Conservation (phyloP, 1,140 invertebrate species). For the Drosophila pseudoananassae region DNA sequence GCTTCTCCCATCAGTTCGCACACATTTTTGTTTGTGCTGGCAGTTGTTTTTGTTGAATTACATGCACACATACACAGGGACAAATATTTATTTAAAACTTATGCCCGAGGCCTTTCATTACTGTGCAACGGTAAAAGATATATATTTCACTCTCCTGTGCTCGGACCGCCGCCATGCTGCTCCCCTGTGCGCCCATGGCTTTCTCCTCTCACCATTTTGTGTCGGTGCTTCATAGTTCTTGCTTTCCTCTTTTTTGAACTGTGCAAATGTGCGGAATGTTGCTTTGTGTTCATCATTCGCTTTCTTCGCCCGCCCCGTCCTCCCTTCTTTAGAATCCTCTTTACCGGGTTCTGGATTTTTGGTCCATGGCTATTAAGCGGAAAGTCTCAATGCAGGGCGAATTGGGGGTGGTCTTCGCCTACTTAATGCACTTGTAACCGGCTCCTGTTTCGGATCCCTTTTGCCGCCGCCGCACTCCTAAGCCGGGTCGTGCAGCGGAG, state of each 20-base stretch:
- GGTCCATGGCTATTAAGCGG: slow-evolving; percentile 39
- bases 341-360: slow-evolving; percentile 43
- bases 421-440: slow-evolving; percentile 69
- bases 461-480: slow-evolving; percentile 14
- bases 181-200: slow-evolving; percentile 8
- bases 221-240: slow-evolving; percentile 27
- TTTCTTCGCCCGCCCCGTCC: slow-evolving; percentile 22
- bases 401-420: slow-evolving; percentile 32
- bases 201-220: slow-evolving; percentile 25
- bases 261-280: slow-evolving; percentile 70
- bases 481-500: slow-evolving; percentile 64
- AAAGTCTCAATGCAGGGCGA: slow-evolving; percentile 35
- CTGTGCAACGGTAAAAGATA: slow-evolving; percentile 64
- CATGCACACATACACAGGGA: slow-evolving; percentile 68
- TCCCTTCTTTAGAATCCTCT: neutral
- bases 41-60: slow-evolving; percentile 76
- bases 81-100: slow-evolving; percentile 83
- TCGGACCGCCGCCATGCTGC: slow-evolving; percentile 22
- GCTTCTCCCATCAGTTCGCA: slow-evolving; percentile 40
- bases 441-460: slow-evolving; percentile 34
- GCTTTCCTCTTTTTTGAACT: slow-evolving; percentile 42
- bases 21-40: slow-evolving; percentile 52
- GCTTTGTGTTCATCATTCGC: slow-evolving; percentile 56
- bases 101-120: slow-evolving; percentile 81
- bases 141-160: slow-evolving; percentile 41